Percentiles rank a stretch among this genome's conserved stretches.
Evolutionary conservation across 2,888 invertebrate species (phyloP).

Genomic region (Acrocyrtus sp.): DNA sequence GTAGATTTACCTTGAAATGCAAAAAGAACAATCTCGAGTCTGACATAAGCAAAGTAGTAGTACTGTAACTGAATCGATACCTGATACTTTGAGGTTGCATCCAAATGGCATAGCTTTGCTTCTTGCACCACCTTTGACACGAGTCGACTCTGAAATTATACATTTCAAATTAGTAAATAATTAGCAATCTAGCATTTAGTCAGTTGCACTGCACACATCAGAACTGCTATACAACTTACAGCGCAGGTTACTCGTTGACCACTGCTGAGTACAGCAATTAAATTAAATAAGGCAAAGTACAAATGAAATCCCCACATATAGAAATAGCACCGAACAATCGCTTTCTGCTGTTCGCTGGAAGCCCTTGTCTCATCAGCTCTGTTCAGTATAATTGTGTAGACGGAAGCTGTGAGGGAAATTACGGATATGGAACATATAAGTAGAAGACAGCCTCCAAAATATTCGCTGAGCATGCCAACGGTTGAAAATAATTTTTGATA

Average conservation of each 20-base stretch:
- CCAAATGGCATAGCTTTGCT: not conserved
- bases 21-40: no score
- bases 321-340: slow-evolving; percentile 6
- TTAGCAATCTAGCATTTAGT: not conserved
- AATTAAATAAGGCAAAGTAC: slow-evolving; percentile 9
- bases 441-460: slow-evolving; percentile 21
- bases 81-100: slow-evolving; percentile 9
- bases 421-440: slow-evolving; percentile 11
- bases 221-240: slow-evolving; percentile 1
- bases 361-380: not conserved
- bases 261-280: slow-evolving; percentile 14
- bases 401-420: slow-evolving; percentile 16
- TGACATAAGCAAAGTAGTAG: no score
- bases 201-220: not conserved
- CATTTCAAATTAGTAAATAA: not conserved
- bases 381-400: slow-evolving; percentile 26
- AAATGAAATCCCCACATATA: slow-evolving; percentile 20
- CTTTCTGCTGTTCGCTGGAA: not conserved
- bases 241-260: slow-evolving; percentile 19
- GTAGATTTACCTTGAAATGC: slow-evolving; percentile 12
- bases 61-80: slow-evolving; percentile 6
- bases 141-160: not conserved
- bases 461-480: slow-evolving; percentile 10
- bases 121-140: slow-evolving; percentile 9
- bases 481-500: not conserved